Conservation (phyloP, 2,797 vertebrate species). For the Diglossa cyanea region DNA sequence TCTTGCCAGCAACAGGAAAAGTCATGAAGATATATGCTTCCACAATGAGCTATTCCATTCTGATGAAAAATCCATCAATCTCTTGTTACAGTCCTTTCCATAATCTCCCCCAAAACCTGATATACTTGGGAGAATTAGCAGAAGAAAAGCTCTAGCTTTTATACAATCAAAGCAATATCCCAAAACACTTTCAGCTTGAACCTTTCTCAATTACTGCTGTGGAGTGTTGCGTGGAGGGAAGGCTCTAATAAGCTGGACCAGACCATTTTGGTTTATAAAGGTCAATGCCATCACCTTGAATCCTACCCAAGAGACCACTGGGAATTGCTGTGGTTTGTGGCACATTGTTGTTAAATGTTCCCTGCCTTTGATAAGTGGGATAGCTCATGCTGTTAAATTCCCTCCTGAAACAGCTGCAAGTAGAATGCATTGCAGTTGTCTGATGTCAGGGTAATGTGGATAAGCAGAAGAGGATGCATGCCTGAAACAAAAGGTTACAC, state of each 20-base stretch:
- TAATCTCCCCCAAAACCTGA: not conserved
- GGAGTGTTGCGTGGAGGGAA: not conserved
- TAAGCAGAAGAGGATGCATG: not conserved
- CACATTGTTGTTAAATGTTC: slow-evolving; percentile 15
- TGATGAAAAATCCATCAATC: not conserved
- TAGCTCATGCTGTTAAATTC: not conserved
- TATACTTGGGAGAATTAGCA: not conserved
- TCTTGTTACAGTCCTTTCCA: not conserved
- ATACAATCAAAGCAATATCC: not conserved
- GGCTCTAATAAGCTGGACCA: not conserved
- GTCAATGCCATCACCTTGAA: slow-evolving; percentile 38
- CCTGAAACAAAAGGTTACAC: slow-evolving; percentile 1
- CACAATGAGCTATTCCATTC: not conserved
- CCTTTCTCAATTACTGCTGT: not conserved
- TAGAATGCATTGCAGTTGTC: not conserved
- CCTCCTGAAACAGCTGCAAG: slow-evolving; percentile 40
- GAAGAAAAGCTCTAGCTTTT: not conserved
- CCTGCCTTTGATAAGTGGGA: slow-evolving; percentile 19
- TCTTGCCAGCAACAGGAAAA: not conserved
- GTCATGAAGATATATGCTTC: not conserved
- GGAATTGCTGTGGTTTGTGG: not conserved
- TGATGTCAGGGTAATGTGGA: not conserved
- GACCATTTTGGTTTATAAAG: slow-evolving; percentile 25
- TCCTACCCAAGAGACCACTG: not conserved
- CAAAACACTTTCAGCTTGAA: not conserved